Base-by-base conservation (phyloP, 2,888 invertebrate species). In the Tupiocoris notatus region DNA sequence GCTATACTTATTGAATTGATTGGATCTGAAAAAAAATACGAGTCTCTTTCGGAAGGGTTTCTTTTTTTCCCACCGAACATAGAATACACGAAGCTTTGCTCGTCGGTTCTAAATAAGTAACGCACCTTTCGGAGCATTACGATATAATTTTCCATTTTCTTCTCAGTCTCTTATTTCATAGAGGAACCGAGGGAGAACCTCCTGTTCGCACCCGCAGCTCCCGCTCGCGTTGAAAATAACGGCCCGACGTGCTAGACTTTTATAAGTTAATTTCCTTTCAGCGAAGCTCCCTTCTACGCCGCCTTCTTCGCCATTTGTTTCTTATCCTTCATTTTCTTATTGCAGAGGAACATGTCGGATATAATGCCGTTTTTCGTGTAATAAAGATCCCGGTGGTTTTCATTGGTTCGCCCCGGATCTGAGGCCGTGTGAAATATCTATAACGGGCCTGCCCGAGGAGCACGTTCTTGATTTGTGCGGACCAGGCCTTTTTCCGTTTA, bases 141-240 rank as follows among this genome's bases (percentile, higher is more conserved):
- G 73, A 73, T 62, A 73, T 73, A 73, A 73, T 73, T 73, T 73
- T 62, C 73, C 73, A 73, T 73, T 73, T 73, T 62, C 73, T 62
- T 21, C 39, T 70, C 25, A 73, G 58, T 24, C 25, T 70, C 58
- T 70, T 59, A 58, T 54, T 57, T 57, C 59, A 39, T 39, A 39
- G 39, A n/a, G n/a, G n/a, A 39, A 39, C 39, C 39, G 39, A 39
- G 39, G 39, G 39, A 39, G 39, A n/a, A 9, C 59, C 59, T 9
- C 59, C n/a, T 20, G 2, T n/a, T n/a, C 59, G 17, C n/a, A 20
- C 25, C 62, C n/a, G n/a, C 20, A 62, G 62, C 17, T 18, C 39
- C 62, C 62, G 2, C 39, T 12, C 61, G 21, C 62, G 18, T 54
- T 20, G 73, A 73, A 73, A 73, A 39, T 73, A 73, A 73, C 73